Base-by-base conservation (phyloP, 1,140 invertebrate species). In the Drosophila lini region DNA sequence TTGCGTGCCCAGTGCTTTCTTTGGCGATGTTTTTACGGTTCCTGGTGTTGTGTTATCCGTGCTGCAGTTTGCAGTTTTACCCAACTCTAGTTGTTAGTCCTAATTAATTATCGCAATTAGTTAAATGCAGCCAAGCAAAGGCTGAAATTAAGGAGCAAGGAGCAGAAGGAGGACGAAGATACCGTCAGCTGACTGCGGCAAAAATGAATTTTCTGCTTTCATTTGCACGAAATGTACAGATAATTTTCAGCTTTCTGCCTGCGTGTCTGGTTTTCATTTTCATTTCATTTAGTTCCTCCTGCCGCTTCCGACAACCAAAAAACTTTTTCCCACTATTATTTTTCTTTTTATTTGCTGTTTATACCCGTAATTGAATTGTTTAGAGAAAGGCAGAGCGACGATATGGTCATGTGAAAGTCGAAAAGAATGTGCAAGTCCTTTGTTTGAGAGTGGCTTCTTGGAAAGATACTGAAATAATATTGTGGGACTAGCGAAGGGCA, bases 51-150 rank as follows among this genome's bases (percentile, higher is more conserved):
- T 61, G 63, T 63, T 60, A 53, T 73, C 58, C 61, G 61, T 56
- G 73, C 44, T 73, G 77, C 81, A 76, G 60, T 73, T 53, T 58
- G 47, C 48, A 60, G 41, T 59, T 76, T 64, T 44, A 28, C 31
- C 74, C 68, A 60, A 63, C 74, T 78, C 64, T 40, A 63, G 81
- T 85, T 84, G 81, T 84, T 84, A 85, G 81, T 84, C 77, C 78
- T 80, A 85, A 84, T 84, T 84, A 84, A 84, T 84, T 84, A 84
- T 85, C 70, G 78, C 75, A 84, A 84, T 84, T 84, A 84, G 81
- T 84, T 85, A 85, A 84, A 84, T 84, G 81, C 81, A 80, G 74
- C 73, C 74, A 67, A 78, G 80, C 55, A 73, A 58, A 44, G 34
- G 59, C 61, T 58, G 68, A 45, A 58, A 48, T 36, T n/a, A 8